Percentiles rank a stretch among this genome's conserved stretches.
Conservation (phyloP, 2,888 invertebrate species). For the Nipponacmea schrenckii region DNA sequence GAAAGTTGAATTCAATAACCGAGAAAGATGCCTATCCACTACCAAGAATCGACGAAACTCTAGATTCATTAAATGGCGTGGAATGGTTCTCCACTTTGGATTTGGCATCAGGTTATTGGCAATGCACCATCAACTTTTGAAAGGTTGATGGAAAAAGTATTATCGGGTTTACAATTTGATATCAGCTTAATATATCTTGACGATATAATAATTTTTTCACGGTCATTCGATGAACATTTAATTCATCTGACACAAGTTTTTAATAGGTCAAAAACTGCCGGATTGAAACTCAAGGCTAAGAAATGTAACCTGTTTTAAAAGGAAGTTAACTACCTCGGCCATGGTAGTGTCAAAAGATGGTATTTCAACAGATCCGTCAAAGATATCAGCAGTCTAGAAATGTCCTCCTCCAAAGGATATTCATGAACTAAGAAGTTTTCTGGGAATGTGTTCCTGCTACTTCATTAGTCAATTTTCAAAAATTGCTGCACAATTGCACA, state of each 20-base stretch:
- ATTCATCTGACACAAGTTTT: background rate
- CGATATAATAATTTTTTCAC: background rate
- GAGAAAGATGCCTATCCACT: background rate
- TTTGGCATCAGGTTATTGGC: background rate
- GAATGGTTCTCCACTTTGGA: background rate
- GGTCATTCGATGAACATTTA: background rate
- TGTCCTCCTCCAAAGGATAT: background rate
- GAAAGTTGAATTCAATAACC: constrained; percentile 8
- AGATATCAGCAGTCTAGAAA: background rate
- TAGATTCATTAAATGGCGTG: background rate
- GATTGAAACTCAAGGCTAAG: background rate
- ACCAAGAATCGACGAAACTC: background rate
- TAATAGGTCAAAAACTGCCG: background rate
- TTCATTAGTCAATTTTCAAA: background rate
- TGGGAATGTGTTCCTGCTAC: background rate
- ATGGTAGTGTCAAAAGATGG: constrained; percentile 4
- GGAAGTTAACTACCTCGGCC: background rate
- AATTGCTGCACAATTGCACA: constrained; percentile 1
- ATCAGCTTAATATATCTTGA: background rate
- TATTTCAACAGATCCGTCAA: background rate
- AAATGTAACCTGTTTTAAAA: constrained; percentile 1
- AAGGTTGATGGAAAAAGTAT: background rate
- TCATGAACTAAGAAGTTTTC: background rate
- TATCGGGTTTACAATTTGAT: background rate
- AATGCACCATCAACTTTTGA: background rate